phyloP scores from a whole-genome alignment of 2,113 vertebrate genomes.

The Labeo catla region DNA sequence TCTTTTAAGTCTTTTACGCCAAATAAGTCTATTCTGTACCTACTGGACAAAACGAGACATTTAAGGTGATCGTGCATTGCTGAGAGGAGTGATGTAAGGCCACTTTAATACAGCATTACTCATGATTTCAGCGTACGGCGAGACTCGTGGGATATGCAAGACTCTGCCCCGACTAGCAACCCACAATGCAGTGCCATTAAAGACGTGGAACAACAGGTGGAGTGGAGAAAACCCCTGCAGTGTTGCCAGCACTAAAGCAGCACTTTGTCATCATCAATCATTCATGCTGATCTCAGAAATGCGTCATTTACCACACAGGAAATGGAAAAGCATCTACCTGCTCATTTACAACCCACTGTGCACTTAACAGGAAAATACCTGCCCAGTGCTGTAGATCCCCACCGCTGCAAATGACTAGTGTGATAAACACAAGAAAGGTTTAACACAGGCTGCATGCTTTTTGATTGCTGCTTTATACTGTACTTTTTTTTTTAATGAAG shows the following conservation, averaged over 20 bases:
- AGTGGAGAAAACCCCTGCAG: not conserved
- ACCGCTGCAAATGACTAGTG: not conserved
- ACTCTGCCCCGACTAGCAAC: not conserved
- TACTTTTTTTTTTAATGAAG: too few relatives aligned
- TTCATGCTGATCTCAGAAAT: constrained; percentile 24
- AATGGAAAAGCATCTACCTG: constrained; percentile 16
- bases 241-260: constrained; percentile 5
- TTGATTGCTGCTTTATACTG: not conserved
- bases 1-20: too few relatives aligned
- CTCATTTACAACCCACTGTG: constrained; percentile 10
- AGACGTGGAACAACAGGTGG: not conserved
- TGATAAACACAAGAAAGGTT: not conserved
- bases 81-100: not conserved
- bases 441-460: not conserved
- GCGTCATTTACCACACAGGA: constrained; percentile 6
- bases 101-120: not conserved
- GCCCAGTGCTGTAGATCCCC: not conserved
- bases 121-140: not conserved
- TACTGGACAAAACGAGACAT: not conserved
- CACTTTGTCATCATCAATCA: constrained; percentile 38
- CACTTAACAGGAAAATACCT: not conserved
- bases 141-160: not conserved
- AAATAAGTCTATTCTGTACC: not conserved
- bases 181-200: constrained; percentile 8
- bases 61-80: not conserved